phyloP scores from a whole-genome alignment of 2,888 invertebrate species.

The Ariolimax columbianus region DNA sequence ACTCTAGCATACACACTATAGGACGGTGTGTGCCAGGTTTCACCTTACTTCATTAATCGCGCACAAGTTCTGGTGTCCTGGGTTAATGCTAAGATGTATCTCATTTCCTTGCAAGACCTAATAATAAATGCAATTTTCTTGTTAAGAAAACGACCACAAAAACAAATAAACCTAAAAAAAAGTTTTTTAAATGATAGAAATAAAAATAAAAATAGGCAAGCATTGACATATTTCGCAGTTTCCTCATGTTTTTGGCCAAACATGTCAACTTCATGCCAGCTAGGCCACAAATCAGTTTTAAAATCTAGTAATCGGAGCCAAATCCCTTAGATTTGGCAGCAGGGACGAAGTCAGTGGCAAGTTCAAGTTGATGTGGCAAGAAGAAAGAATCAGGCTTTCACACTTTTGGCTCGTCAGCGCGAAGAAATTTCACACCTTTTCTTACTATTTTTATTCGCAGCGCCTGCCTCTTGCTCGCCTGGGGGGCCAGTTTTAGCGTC shows the following conservation, averaged over 20 bases:
- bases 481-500: not conserved
- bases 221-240: conserved; percentile 2
- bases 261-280: conserved; percentile 40
- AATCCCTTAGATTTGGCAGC: conserved; percentile 28
- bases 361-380: conserved; percentile 28
- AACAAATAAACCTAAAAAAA: not conserved
- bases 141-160: not conserved
- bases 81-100: not conserved
- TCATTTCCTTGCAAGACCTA: conserved; percentile 6
- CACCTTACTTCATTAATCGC: not conserved
- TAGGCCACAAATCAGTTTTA: conserved; percentile 35
- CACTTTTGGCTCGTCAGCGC: not conserved
- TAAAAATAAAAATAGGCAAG: not conserved
- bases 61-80: not conserved
- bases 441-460: not conserved
- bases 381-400: not conserved
- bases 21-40: not conserved
- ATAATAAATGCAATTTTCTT: conserved; percentile 14
- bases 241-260: conserved; percentile 23
- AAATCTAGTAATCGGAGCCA: conserved; percentile 37
- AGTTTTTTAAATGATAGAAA: too few relatives aligned
- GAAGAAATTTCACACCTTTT: conserved; percentile 27
- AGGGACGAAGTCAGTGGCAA: conserved; percentile 31
- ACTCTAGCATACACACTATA: not conserved
- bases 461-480: not conserved